Conservation (phyloP, 1,140 invertebrate species). For the Planococcus citri region DNA sequence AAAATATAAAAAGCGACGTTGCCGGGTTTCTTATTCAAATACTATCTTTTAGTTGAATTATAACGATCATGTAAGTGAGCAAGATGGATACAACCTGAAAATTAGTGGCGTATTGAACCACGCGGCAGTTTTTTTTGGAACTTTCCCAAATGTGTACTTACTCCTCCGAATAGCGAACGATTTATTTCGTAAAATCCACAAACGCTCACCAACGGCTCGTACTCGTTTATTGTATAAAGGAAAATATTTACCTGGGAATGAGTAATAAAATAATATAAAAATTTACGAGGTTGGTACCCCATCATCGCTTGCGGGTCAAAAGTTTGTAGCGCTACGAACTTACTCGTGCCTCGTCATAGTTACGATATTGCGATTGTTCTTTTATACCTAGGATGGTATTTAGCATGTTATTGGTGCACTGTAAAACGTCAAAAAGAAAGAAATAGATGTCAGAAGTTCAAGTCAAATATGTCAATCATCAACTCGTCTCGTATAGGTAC, state of each 20-base stretch:
- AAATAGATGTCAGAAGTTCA: neutral
- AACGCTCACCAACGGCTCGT: neutral
- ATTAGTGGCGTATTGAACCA: neutral
- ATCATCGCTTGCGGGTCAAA: no score
- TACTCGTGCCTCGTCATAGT: neutral
- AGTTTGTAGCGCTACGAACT: no score
- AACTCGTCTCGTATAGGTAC: no score
- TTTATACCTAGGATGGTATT: neutral
- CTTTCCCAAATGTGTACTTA: neutral
- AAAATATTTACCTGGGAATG: slow-evolving; percentile 4
- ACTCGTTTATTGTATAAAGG: neutral
- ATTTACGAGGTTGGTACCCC: no score
- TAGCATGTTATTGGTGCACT: neutral
- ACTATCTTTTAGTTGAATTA: slow-evolving; percentile 4
- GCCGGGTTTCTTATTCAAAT: neutral
- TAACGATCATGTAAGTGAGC: slow-evolving; percentile 10
- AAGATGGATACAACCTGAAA: slow-evolving; percentile 10
- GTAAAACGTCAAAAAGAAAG: no score
- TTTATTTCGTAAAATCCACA: slow-evolving; percentile 10
- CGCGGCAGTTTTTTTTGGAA: no score
- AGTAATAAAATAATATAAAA: neutral
- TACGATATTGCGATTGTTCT: neutral
- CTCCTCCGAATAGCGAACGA: neutral
- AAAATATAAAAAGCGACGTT: no score
- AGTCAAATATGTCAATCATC: no score